phyloP scores from a whole-genome alignment of 2,888 invertebrate species.

The Copidosoma aretas region DNA sequence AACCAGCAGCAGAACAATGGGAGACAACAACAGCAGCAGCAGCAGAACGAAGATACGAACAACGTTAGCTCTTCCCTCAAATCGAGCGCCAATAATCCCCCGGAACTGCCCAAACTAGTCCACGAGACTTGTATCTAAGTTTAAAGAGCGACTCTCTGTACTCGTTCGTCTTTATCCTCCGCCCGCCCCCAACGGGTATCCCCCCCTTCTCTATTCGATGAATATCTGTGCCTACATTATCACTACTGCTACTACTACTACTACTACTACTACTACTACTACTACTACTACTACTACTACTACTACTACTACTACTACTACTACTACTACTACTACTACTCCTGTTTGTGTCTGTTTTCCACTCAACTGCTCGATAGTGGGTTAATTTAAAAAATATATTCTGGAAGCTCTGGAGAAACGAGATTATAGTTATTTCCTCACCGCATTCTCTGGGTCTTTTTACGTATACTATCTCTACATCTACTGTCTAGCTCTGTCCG shows the following conservation, averaged over 20 bases:
- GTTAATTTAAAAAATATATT: too few species aligned
- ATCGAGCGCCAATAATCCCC: slow-evolving; percentile 61
- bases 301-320: not conserved
- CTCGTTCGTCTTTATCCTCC: slow-evolving; percentile 21
- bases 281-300: not conserved
- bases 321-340: not conserved
- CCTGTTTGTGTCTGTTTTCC: not conserved
- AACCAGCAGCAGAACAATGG: slow-evolving; percentile 45
- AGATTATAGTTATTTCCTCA: too few species aligned
- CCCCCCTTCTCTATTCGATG: slow-evolving; percentile 8
- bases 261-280: not conserved
- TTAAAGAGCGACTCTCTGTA: slow-evolving; percentile 4
- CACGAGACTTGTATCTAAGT: slow-evolving; percentile 76
- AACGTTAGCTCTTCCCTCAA: slow-evolving; percentile 53
- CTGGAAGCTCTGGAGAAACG: too few species aligned
- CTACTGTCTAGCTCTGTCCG: too few species aligned
- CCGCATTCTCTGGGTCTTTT: too few species aligned
- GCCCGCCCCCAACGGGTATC: slow-evolving; percentile 5
- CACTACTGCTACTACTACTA: not conserved
- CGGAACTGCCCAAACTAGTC: slow-evolving; percentile 71
- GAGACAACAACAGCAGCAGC: slow-evolving; percentile 42
- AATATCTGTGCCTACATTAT: slow-evolving; percentile 7
- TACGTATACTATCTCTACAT: too few species aligned
- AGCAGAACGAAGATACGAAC: slow-evolving; percentile 51
- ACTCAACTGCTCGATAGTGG: too few species aligned